Evolutionary conservation across 2,797 vertebrate species (phyloP).

Genomic region (Anableps anableps): DNA sequence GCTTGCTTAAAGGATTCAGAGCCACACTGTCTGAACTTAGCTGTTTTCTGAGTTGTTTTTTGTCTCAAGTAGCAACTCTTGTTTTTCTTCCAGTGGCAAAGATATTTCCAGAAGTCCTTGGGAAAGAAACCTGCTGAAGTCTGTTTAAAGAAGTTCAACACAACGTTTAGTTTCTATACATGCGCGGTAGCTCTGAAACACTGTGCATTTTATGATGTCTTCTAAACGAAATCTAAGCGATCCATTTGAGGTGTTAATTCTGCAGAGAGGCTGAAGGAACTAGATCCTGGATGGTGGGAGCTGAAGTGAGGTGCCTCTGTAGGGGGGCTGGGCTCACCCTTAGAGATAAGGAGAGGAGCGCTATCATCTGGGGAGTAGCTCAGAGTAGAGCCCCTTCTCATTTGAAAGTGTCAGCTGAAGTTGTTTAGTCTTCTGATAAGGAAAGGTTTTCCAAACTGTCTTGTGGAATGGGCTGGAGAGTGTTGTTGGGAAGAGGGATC

Average conservation of each 20-base stretch:
- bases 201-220: neutral
- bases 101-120: neutral
- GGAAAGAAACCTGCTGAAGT: neutral
- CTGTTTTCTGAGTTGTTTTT: neutral
- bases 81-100: neutral
- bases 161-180: neutral
- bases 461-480: too few species aligned
- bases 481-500: too few species aligned
- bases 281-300: neutral
- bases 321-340: too few species aligned
- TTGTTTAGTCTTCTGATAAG: neutral
- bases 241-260: neutral
- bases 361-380: too few species aligned
- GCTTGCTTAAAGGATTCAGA: neutral
- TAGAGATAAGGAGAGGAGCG: too few species aligned
- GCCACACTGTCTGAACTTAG: neutral
- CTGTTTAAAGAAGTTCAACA: neutral
- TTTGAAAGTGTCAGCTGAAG: too few species aligned
- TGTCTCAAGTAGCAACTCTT: neutral
- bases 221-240: neutral
- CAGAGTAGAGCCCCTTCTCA: too few species aligned
- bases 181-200: neutral
- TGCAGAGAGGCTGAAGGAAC: neutral
- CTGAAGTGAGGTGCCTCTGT: neutral
- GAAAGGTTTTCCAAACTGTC: neutral